Base-by-base conservation (phyloP, 2,888 invertebrate genomes). In the Anodontia alba region DNA sequence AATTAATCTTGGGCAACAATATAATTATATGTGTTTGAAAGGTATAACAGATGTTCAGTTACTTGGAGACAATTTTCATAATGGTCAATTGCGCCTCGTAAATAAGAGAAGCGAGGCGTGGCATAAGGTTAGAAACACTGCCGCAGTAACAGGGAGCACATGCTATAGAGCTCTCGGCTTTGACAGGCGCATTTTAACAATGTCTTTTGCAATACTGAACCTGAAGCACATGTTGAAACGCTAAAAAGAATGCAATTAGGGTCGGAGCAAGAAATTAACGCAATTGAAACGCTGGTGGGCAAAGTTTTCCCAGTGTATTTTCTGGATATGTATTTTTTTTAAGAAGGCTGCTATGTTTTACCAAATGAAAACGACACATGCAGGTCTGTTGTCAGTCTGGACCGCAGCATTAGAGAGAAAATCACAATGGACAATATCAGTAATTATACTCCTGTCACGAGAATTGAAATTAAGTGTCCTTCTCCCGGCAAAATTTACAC, bases 401-500 rank as follows among this genome's bases (percentile, higher is more conserved):
- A 71, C 29, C 31, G 71, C 10, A 71, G 71, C 29, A 5, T 49
- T 1, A 23, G 54, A 29, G 15, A 54, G 26, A 54, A 23, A 38
- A 38, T 38, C 38, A 38, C 38, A 38, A 12, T 38, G 5, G 12
- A 38, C 38, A 38, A 38, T 38, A 38, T 38, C 38, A 38, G 7
- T 8, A 38, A 12, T 38, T 38, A 5, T 38, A 38, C 12, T 38
- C 38, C 38, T 38, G 38, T 38, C 12, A 38, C 12, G 38, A 12
- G 38, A 26, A 36, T 83, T n/a, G 86, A 86, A 74, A 68, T 72
- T 5, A 86, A 86, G 68, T 84, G 84, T 38, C 84, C 81, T 2
- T 76, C 23, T 62, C 81, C 86, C 5, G 80, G 81, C 38, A 80
- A 80, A 38, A 5, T 42, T 0, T 80, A 54, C 38, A 75, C 73